Evolutionary conservation across 2,113 vertebrate genomes (phyloP), one percentile per base, ranked within the genome.

Genomic region (Turnix velox): DNA sequence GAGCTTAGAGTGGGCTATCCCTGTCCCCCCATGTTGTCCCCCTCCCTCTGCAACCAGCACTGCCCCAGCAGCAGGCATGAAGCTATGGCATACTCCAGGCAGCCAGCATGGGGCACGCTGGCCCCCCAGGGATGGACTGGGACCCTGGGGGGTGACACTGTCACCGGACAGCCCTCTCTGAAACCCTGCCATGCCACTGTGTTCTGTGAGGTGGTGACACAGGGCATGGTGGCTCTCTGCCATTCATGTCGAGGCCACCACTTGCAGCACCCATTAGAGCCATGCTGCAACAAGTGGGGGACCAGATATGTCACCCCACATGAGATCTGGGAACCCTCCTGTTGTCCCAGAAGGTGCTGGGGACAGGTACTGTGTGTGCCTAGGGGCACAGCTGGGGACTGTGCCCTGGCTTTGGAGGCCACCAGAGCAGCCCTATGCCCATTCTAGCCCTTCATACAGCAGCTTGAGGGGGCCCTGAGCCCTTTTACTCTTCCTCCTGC

Each of bases 51-150:
- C 30, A 18, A 0, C 40, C 76, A 14, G 61, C 6, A 87, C 93
- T 94, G 67, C 84, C 87, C 39, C 67, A 74, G 95, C 93, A 96
- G 94, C 90, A 75, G 54, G 43, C 76, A 58, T 14, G 22, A 59
- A 74, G 72, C 61, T 55, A 63, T 12, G 8, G 74, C 48, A 18
- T 94, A 87, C 91, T 94, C 94, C 92, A 68, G 88, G 52, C 52
- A 63, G 82, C 61, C 2, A 30, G 35, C 0, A 39, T n/a, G 3
- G n/a, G 61, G n/a, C 73, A 62, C 2, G 2, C 37, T 9, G 1
- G 9, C 13, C 17, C 40, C 46, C 71, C 1, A 1, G 1, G 1
- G 14, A 40, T 3, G 3, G 5, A 31, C 25, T 14, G 22, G 20
- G 37, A 78, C 14, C 48, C 30, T 2, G 2, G 28, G 20, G 24